A percentile compares a stretch with the other conserved stretches of the same genome.
Conservation (phyloP, 2,797 vertebrate species). For the Simalia tracyae region DNA sequence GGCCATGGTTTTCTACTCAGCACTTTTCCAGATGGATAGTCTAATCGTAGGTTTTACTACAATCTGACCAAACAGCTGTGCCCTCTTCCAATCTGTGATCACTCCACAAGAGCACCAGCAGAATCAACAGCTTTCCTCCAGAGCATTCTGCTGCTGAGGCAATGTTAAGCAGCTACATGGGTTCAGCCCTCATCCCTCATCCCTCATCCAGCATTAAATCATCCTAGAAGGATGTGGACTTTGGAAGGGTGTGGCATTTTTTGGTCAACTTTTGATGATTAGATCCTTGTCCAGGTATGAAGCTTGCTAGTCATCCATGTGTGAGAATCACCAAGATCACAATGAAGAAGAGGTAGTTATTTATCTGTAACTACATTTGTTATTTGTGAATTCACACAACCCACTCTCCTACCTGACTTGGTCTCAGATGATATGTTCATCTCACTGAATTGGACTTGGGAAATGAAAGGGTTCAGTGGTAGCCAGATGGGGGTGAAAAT, state of each 20-base stretch:
- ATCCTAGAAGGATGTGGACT: neutral
- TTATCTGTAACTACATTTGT: too few species aligned
- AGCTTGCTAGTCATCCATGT: too few species aligned
- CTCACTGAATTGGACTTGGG: too few species aligned
- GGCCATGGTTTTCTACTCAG: neutral
- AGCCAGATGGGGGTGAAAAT: too few species aligned
- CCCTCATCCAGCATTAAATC: neutral
- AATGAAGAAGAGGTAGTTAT: too few species aligned
- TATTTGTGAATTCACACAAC: too few species aligned
- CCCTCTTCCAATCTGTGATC: neutral
- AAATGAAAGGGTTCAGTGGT: too few species aligned
- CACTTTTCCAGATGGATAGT: neutral
- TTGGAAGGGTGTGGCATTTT: neutral
- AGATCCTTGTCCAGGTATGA: neutral
- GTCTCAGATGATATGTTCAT: too few species aligned
- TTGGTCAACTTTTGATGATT: neutral
- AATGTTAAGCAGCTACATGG: neutral
- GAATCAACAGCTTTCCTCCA: neutral
- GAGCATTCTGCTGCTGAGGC: neutral
- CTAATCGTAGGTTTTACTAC: neutral
- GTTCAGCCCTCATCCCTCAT: neutral
- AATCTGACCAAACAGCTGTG: neutral
- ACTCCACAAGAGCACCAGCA: neutral
- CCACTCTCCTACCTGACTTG: too few species aligned
- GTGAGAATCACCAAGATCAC: too few species aligned